Evolutionary conservation across 2,113 vertebrate genomes (phyloP).

Genomic region (Nerophis ophidion): DNA sequence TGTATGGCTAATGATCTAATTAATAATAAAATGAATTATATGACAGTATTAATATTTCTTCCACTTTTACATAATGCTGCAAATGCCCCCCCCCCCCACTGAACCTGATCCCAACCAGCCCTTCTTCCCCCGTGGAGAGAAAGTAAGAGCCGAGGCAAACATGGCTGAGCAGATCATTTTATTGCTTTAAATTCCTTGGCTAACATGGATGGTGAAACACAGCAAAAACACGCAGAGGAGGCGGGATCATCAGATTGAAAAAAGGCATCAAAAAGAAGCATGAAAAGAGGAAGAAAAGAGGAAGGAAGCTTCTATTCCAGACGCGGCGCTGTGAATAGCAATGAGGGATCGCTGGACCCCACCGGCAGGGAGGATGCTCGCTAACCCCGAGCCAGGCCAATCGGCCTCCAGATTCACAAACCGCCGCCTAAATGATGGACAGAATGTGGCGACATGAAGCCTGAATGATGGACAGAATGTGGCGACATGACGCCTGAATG

Average conservation of each 20-base stretch:
- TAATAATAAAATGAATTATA: too few relatives aligned
- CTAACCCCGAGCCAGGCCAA: constrained; percentile 37
- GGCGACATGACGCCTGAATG: not conserved
- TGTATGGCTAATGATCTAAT: too few relatives aligned
- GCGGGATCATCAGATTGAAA: constrained; percentile 41
- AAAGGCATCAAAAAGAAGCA: constrained; percentile 60
- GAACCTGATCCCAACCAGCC: not conserved
- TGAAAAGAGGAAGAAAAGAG: constrained; percentile 42
- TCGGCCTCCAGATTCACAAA: constrained; percentile 25
- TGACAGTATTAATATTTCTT: too few relatives aligned
- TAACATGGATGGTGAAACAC: constrained; percentile 50
- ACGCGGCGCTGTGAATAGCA: constrained; percentile 20
- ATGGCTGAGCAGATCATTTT: constrained; percentile 52
- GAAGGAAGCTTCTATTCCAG: constrained; percentile 26
- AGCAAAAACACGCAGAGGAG: constrained; percentile 51
- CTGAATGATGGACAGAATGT: constrained; percentile 4
- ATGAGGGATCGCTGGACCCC: constrained; percentile 45
- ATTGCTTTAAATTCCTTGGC: constrained; percentile 64
- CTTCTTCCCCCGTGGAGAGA: constrained; percentile 26
- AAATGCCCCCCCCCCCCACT: not conserved
- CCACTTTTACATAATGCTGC: too few relatives aligned
- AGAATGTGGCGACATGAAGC: constrained; percentile 9
- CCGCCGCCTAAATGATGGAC: constrained; percentile 17
- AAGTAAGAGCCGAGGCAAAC: constrained; percentile 18
- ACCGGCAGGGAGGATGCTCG: constrained; percentile 34